phyloP scores from a whole-genome alignment of 2,113 vertebrate genomes.

The Lepisosteus oculatus region DNA sequence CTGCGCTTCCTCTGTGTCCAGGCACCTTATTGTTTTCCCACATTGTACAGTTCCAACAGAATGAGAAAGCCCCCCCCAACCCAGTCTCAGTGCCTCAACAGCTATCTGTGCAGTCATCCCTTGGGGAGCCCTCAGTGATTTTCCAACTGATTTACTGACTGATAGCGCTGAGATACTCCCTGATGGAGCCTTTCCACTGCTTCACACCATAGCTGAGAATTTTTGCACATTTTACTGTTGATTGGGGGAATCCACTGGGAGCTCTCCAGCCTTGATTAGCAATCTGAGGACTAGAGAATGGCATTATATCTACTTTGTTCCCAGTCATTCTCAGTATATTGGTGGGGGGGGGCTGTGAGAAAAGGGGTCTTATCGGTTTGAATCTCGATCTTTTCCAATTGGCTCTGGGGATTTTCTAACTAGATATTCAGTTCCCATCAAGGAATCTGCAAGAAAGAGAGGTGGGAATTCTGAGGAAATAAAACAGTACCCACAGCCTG shows the following conservation, averaged over 20 bases:
- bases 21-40: slow-evolving; percentile 58
- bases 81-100: slow-evolving; percentile 28
- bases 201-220: slow-evolving; percentile 36
- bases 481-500: too few relatives aligned
- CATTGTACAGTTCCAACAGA: slow-evolving; percentile 54
- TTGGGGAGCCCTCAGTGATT: slow-evolving; percentile 42
- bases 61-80: slow-evolving; percentile 50
- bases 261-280: slow-evolving; percentile 7
- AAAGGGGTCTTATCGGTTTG: slow-evolving; percentile 22
- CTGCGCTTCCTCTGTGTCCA: slow-evolving; percentile 55
- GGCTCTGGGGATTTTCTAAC: too few relatives aligned
- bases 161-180: slow-evolving; percentile 34
- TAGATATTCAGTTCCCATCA: too few relatives aligned
- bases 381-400: slow-evolving; percentile 14
- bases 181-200: slow-evolving; percentile 30
- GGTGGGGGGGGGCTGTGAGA: too few relatives aligned
- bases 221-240: slow-evolving; percentile 12
- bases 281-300: slow-evolving; percentile 5
- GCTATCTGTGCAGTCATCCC: slow-evolving; percentile 34
- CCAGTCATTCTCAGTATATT: too few relatives aligned
- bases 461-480: too few relatives aligned
- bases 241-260: slow-evolving; percentile 32
- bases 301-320: too few relatives aligned
- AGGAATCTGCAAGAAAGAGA: too few relatives aligned
- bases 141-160: slow-evolving; percentile 6